phyloP scores from a whole-genome alignment of 2,113 vertebrate genomes.

The Phyllostomus hastatus region DNA sequence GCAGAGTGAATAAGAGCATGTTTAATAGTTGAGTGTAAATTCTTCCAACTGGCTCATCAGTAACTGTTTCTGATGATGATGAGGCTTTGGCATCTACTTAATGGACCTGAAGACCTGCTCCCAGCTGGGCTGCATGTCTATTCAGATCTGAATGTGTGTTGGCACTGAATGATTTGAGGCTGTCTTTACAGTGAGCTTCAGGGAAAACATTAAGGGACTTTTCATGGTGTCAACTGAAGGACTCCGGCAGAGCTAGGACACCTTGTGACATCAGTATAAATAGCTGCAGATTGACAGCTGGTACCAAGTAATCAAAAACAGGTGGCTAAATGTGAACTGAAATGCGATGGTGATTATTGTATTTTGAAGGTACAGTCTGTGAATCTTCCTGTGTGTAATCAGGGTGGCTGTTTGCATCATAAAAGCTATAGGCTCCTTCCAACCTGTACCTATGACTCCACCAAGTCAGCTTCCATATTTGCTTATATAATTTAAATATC shows the following conservation, averaged over 20 bases:
- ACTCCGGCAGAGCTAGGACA: background rate
- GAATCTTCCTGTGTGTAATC: background rate
- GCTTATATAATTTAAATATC: background rate
- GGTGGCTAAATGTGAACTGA: constrained; percentile 30
- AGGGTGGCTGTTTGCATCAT: background rate
- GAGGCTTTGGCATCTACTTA: background rate
- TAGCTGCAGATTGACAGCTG: constrained; percentile 34
- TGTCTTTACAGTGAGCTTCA: background rate
- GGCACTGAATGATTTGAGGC: background rate
- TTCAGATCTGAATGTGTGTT: background rate
- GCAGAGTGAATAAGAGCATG: background rate
- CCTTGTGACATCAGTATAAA: constrained; percentile 10
- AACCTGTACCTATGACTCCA: background rate
- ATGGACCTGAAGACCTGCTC: background rate
- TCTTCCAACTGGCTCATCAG: background rate
- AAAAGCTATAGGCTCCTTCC: background rate
- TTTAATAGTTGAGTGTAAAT: background rate
- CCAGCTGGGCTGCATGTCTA: background rate
- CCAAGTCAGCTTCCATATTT: background rate
- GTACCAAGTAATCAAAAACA: constrained; percentile 34
- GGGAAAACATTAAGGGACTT: background rate
- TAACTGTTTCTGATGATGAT: background rate
- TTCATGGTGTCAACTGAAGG: background rate
- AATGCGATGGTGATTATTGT: constrained; percentile 1
- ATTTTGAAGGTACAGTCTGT: constrained; percentile 26